These are phyloP conservation scores for Tribolium madens DNA, from an alignment of 1,140 invertebrate species.

Conservation along the genomic window DNA sequence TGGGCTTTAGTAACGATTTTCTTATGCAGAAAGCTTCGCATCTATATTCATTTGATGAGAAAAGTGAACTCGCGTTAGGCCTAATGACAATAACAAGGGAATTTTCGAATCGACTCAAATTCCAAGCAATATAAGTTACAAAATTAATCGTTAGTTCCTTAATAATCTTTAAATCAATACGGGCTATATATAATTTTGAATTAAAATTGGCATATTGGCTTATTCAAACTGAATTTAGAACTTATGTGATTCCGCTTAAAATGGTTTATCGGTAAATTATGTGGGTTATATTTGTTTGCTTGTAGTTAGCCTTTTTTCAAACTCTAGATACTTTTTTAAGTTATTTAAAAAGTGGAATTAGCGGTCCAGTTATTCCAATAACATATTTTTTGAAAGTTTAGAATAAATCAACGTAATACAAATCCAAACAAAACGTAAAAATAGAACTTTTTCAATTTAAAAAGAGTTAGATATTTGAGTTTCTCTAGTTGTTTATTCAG, in stretches of 20 bases:
- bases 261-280: conserved; percentile 19
- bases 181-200: neutral
- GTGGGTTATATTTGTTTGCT: conserved; percentile 7
- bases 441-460: conserved; percentile 11
- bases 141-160: neutral
- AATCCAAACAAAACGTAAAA: conserved; percentile 14
- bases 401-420: neutral
- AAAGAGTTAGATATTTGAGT: conserved; percentile 7
- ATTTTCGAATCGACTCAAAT: neutral
- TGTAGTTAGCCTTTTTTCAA: neutral
- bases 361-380: neutral
- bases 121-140: no score
- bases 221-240: neutral
- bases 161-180: neutral
- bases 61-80: conserved; percentile 10
- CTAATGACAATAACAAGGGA: conserved; percentile 35
- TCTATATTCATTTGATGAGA: conserved; percentile 38
- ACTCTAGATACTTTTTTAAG: no score
- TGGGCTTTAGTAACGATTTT: conserved; percentile 12
- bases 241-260: conserved; percentile 18
- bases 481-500: neutral
- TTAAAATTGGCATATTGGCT: conserved; percentile 3
- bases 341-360: neutral
- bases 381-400: neutral
- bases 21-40: conserved; percentile 15